Percentiles rank a stretch among this genome's conserved stretches.
These are phyloP conservation scores for Tympanoctomys barrerae DNA, from an alignment of 2,797 vertebrate species.

Conservation along the genomic window DNA sequence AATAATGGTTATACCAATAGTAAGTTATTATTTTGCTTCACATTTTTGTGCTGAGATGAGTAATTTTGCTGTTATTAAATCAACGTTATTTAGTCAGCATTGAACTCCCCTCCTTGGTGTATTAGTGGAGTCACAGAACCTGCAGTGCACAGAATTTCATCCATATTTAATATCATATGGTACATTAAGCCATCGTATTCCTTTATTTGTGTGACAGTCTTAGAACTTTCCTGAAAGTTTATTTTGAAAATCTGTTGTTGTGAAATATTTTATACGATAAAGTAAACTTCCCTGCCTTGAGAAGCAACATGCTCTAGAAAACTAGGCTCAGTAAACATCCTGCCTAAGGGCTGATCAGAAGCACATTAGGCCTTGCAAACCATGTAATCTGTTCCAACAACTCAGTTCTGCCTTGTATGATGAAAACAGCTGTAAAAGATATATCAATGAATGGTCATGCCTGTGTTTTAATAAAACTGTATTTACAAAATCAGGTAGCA, in stretches of 20 bases:
- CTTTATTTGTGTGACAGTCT: constrained; percentile 30
- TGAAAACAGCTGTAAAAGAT: constrained; percentile 15
- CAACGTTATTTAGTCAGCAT: constrained; percentile 50
- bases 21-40: constrained; percentile 23
- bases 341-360: not conserved
- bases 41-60: constrained; percentile 6
- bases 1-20: constrained; percentile 34
- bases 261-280: constrained; percentile 43
- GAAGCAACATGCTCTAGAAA: not conserved
- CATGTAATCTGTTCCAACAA: not conserved
- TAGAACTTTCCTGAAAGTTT: constrained; percentile 23
- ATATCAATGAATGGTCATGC: not conserved
- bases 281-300: not conserved
- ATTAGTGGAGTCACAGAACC: not conserved
- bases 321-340: not conserved
- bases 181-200: constrained; percentile 21
- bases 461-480: not conserved
- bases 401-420: not conserved
- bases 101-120: not conserved
- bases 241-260: constrained; percentile 30
- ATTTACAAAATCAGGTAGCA: constrained; percentile 15
- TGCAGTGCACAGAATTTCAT: constrained; percentile 37
- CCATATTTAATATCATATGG: not conserved
- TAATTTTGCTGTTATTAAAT: constrained; percentile 45
- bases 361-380: not conserved